Percentiles rank a stretch among this genome's conserved stretches.
Conservation (phyloP, 2,113 vertebrate genomes). For the Alces alces region DNA sequence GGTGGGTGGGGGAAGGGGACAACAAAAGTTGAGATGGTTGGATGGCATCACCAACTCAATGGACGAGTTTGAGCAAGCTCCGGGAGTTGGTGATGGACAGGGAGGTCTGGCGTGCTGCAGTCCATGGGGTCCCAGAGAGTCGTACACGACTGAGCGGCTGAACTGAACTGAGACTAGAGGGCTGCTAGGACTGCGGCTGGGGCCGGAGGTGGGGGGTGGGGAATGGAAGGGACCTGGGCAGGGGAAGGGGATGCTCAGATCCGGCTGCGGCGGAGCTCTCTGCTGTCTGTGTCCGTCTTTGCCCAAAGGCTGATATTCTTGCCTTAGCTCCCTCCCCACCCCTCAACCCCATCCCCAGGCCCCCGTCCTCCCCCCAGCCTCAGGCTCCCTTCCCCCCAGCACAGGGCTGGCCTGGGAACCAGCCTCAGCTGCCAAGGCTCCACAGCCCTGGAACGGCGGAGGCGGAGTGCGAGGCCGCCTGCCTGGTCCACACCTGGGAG, state of each 20-base stretch:
- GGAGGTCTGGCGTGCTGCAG: not conserved
- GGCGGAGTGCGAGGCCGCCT: not conserved
- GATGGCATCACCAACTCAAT: not conserved
- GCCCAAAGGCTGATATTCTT: not conserved
- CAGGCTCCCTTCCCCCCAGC: not conserved
- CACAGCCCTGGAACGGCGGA: not conserved
- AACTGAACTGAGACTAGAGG: not conserved
- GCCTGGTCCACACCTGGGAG: not conserved
- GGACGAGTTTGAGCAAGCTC: not conserved
- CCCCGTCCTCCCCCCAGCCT: not conserved
- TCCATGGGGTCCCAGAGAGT: not conserved
- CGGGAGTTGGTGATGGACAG: not conserved
- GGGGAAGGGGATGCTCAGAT: not conserved
- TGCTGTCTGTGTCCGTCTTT: fast-evolving
- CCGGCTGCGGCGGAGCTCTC: not conserved
- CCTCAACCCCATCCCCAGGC: not conserved
- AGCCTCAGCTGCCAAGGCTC: no score
- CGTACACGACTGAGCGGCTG: not conserved
- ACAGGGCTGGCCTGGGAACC: not conserved
- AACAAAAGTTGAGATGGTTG: not conserved
- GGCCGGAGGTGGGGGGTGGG: not conserved
- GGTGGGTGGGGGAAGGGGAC: not conserved
- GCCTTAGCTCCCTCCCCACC: not conserved
- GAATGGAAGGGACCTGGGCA: not conserved
- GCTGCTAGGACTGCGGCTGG: not conserved